Evolutionary conservation across 92 coral and sea anemone genomes (phyloP).

Genomic region (Diadumene lineata): DNA sequence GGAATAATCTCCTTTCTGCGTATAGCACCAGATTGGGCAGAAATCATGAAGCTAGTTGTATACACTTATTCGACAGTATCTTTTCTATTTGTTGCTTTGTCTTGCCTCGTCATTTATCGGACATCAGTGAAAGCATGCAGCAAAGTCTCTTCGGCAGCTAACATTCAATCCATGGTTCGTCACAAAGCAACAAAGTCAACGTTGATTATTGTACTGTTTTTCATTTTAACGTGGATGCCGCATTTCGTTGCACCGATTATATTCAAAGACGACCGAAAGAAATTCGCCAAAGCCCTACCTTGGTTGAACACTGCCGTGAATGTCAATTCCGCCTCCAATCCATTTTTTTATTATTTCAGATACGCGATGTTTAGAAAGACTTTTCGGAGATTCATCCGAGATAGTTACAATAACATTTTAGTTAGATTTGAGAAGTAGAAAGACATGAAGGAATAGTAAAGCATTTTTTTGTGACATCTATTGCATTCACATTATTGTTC

Average conservation of each 20-base stretch:
- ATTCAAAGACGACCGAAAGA: not conserved
- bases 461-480: too few species aligned
- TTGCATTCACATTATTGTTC: too few species aligned
- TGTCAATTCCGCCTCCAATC: not conserved
- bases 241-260: not conserved
- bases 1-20: not conserved
- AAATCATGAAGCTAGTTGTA: not conserved
- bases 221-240: not conserved
- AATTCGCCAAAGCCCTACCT: not conserved
- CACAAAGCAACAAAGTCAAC: constrained; percentile 3
- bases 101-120: not conserved
- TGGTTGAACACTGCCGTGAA: not conserved
- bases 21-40: not conserved
- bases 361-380: not conserved
- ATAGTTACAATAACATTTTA: not conserved
- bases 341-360: not conserved
- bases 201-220: not conserved
- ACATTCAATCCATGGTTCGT: not conserved
- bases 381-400: not conserved
- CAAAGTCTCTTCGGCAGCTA: not conserved
- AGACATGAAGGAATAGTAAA: not conserved
- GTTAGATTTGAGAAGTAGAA: not conserved
- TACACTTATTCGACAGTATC: not conserved
- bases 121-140: not conserved
- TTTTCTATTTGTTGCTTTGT: not conserved